Percentiles rank a stretch among this genome's conserved stretches.
These are phyloP conservation scores for Nixonia krombeini DNA, from an alignment of 1,140 invertebrate genomes.

Conservation along the genomic window DNA sequence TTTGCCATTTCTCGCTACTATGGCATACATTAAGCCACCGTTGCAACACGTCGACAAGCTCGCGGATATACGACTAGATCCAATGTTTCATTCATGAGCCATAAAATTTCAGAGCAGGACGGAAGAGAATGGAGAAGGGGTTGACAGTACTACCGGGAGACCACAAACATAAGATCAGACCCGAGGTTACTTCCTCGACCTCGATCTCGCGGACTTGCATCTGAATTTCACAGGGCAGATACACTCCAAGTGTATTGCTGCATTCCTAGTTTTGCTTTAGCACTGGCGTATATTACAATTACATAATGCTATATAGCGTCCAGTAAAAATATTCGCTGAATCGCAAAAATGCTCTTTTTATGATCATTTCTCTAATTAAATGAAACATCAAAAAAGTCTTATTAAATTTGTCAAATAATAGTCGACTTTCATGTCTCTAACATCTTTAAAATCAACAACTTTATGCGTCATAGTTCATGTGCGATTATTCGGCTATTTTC, in stretches of 20 bases:
- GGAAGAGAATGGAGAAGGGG: slow-evolving; percentile 10
- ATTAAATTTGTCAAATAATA: no score
- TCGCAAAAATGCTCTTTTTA: no score
- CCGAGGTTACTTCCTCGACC: slow-evolving; percentile 25
- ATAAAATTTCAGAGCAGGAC: slow-evolving; percentile 55
- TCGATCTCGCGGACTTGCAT: slow-evolving; percentile 15
- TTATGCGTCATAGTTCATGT: no score
- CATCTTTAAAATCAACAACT: no score
- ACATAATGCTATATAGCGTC: slow-evolving; percentile 10
- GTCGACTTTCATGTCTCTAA: no score
- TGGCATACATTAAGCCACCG: slow-evolving; percentile 51
- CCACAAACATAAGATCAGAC: slow-evolving; percentile 4
- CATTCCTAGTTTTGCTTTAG: slow-evolving; percentile 10
- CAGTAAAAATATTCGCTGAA: slow-evolving; percentile 23
- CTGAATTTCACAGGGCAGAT: slow-evolving; percentile 26
- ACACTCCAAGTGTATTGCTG: slow-evolving; percentile 20
- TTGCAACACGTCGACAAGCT: slow-evolving; percentile 54
- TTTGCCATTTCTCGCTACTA: slow-evolving; percentile 53
- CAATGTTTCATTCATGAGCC: slow-evolving; percentile 69
- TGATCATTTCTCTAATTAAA: no score
- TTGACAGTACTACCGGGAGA: slow-evolving; percentile 20
- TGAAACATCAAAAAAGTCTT: no score
- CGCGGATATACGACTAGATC: slow-evolving; percentile 54
- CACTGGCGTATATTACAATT: slow-evolving; percentile 23
- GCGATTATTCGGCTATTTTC: no score